A percentile compares a stretch with the other conserved stretches of the same genome.
These are phyloP conservation scores for Hipposideros larvatus DNA, from an alignment of 2,797 vertebrate species.

Conservation along the genomic window DNA sequence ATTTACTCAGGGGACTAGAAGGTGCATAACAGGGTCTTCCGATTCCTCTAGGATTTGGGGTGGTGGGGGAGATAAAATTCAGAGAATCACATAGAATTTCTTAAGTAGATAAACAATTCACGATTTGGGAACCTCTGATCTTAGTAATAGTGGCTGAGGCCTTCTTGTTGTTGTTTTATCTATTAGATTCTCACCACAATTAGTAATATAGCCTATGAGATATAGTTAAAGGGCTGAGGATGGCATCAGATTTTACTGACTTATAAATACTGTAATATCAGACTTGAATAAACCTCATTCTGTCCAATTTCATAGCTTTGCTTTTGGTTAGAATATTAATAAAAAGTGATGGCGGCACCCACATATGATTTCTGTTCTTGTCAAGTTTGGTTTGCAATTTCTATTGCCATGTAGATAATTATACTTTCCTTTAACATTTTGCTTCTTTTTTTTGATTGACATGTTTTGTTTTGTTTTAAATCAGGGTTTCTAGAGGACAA, in stretches of 20 bases:
- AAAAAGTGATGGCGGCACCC: background rate
- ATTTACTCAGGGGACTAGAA: background rate
- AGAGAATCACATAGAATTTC: background rate
- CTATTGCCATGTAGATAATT: background rate
- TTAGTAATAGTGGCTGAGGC: background rate
- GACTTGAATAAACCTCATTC: background rate
- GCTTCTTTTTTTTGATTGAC: background rate
- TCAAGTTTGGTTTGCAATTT: background rate
- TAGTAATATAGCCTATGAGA: background rate
- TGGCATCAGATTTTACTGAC: background rate
- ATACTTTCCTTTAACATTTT: background rate
- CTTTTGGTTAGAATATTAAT: conserved; percentile 55
- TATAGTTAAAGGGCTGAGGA: background rate
- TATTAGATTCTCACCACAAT: background rate
- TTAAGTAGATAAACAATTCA: background rate
- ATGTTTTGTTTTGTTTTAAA: too few relatives aligned
- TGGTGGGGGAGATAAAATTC: too few relatives aligned
- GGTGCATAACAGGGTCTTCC: background rate
- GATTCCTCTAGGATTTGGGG: background rate
- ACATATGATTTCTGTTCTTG: background rate
- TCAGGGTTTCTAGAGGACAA: background rate
- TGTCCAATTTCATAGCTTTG: conserved; percentile 20
- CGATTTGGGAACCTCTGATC: background rate
- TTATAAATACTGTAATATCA: background rate
- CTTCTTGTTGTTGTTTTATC: background rate